Base-by-base conservation (phyloP, 2,113 vertebrate species). In the Saccopteryx bilineata region DNA sequence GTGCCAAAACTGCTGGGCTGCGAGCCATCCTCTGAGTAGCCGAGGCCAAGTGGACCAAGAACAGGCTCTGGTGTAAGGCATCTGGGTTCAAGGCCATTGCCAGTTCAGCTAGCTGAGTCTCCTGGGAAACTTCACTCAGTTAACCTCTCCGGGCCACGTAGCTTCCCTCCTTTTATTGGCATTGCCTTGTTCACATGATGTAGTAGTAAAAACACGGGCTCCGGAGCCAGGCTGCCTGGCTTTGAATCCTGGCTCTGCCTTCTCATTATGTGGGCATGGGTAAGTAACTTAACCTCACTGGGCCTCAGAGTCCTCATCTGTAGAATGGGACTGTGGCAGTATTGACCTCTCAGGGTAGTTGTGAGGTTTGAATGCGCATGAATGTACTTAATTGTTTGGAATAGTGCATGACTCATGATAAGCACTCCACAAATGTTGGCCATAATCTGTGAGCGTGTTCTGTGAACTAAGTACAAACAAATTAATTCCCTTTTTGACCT, bases 51-150 rank as follows among this genome's bases (percentile, higher is more conserved):
- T 69, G 58, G 39, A 89, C 65, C 21, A 85, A 87, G 50, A 87
- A 31, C 1, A 76, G 87, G 15, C 56, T 91, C 50, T 95, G 92
- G 60, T 48, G 90, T 90, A 54, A 87, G 85, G 63, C 90, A 66
- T 21, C 92, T 88, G 71, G 28, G 23, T 84, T 95, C 90, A 61
- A 68, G 65, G 81, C 33, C 79, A 56, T 52, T 89, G 63, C 69
- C 18, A 71, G 23, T 63, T 87, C 33, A 81, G 61, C 66, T 74
- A 19, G 31, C 48, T 15, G 28, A 85, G 7, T 69, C 31, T 87
- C 33, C 75, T 65, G 15, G 68, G 92, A 33, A 76, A 72, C 54
- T 52, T 52, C 60, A 84, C 26, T 72, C 72, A 68, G 50, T n/a
- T 80, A 78, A 72, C 46, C 19, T 54, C n/a, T 54, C 54, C 75